Evolutionary conservation across 2,888 invertebrate species (phyloP), one percentile per base, ranked within the genome.

Genomic region (Hofmannophila pseudospretella): DNA sequence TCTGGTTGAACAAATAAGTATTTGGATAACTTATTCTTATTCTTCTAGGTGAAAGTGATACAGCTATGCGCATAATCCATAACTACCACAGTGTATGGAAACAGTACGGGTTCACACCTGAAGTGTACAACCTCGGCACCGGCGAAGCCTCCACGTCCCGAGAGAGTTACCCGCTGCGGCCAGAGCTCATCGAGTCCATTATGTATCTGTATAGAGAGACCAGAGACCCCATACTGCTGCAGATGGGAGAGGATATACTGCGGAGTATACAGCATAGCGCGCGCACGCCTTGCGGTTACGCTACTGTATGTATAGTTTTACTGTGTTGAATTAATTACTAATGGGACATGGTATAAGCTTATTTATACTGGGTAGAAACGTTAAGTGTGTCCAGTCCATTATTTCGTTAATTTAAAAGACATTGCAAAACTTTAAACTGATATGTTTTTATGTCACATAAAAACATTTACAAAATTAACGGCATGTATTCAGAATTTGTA

Each of bases 71-170:
- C 54, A 96, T 97, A 2, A 88, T 99, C 44, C 94, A 96, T 62
- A 98, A 98, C 77, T 99, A 99, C 76, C 96, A 98, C 67, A 94
- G 95, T 59, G 96, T 99, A 1, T 97, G 98, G 96, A 93, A 94
- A 41, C 97, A 99, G 70, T 99, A 96, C 77, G 99, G 99, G 0
- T 98, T 98, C 65, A 94, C 97, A 0, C 99, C 99, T 0, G 99
- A 99, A 70, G 98, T 98, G 65, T 99, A 98, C 78, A 97, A 98
- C 69, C 95, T 99, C 51, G 94, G 96, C 0, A 93, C 94, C 33
- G 93, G 93, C 0, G 95, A 96, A 64, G 96, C 95, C 0, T 93
- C 95, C 0, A 82, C 90, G 0, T 93, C 96, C 45, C 88, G 98
- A 9, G 91, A 90, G 57, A 96, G 96, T 36, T 99, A 99, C 74